Evolutionary conservation across 2,113 vertebrate species (phyloP).

Genomic region (Eubucco bourcierii): DNA sequence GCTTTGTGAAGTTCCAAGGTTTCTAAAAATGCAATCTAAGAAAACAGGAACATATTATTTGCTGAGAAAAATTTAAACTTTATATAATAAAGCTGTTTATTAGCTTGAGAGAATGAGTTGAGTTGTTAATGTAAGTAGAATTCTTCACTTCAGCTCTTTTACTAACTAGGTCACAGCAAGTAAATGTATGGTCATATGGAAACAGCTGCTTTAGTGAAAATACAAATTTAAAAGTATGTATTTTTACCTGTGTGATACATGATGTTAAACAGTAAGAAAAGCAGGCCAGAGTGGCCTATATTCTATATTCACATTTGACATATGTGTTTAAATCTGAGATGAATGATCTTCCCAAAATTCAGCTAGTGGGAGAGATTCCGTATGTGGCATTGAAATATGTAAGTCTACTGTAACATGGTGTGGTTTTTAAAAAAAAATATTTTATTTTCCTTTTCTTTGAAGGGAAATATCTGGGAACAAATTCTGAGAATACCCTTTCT

Average conservation of each 20-base stretch:
- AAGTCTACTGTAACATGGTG: background rate
- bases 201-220: background rate
- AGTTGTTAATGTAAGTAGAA: background rate
- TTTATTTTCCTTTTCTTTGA: slow-evolving; percentile 27
- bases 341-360: background rate
- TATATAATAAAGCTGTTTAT: background rate
- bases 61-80: background rate
- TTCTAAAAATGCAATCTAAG: background rate
- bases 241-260: background rate
- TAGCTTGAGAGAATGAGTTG: background rate
- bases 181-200: background rate
- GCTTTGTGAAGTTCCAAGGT: background rate
- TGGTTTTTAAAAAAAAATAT: background rate
- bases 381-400: background rate
- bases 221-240: background rate
- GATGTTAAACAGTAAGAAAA: background rate
- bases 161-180: background rate
- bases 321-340: background rate
- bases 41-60: background rate
- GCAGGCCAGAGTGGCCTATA: background rate
- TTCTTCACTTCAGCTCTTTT: background rate
- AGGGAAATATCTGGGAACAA: slow-evolving; percentile 90
- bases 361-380: background rate
- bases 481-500: slow-evolving; percentile 84
- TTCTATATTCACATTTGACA: background rate